A percentile compares a stretch with the other conserved stretches of the same genome.
These are phyloP conservation scores for Sardina pilchardus DNA, from an alignment of 2,113 vertebrate species.

Conservation along the genomic window DNA sequence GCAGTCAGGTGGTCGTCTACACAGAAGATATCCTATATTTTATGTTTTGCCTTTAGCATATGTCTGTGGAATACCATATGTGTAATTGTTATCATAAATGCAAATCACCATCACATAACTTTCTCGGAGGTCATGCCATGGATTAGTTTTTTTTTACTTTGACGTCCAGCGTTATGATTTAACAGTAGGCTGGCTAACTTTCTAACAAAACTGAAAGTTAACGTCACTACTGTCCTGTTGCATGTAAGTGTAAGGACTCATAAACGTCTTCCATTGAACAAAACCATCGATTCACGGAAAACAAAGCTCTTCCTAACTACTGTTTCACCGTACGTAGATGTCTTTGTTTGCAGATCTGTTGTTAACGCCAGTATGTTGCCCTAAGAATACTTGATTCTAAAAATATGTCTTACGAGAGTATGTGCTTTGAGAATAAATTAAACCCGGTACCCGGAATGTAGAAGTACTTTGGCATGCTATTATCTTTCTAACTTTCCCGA, in stretches of 20 bases:
- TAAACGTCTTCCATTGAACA: background rate
- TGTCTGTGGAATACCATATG: background rate
- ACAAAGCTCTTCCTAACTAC: background rate
- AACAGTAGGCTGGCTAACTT: background rate
- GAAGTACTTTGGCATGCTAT: too few species aligned
- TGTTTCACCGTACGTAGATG: background rate
- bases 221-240: background rate
- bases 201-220: background rate
- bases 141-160: background rate
- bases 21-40: background rate
- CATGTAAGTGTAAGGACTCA: background rate
- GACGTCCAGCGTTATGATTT: background rate
- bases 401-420: too few species aligned
- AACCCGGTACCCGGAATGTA: too few species aligned
- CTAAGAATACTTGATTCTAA: too few species aligned
- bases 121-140: background rate
- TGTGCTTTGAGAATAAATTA: too few species aligned
- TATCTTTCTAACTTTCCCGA: too few species aligned
- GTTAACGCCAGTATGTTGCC: too few species aligned
- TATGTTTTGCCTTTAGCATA: background rate
- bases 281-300: background rate
- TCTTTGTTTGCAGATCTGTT: background rate
- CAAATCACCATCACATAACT: background rate
- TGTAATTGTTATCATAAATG: background rate
- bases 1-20: background rate